Percentiles rank a stretch among this genome's conserved stretches.
Evolutionary conservation across 1,140 invertebrate genomes (phyloP).

Genomic region (Maniola jurtina): DNA sequence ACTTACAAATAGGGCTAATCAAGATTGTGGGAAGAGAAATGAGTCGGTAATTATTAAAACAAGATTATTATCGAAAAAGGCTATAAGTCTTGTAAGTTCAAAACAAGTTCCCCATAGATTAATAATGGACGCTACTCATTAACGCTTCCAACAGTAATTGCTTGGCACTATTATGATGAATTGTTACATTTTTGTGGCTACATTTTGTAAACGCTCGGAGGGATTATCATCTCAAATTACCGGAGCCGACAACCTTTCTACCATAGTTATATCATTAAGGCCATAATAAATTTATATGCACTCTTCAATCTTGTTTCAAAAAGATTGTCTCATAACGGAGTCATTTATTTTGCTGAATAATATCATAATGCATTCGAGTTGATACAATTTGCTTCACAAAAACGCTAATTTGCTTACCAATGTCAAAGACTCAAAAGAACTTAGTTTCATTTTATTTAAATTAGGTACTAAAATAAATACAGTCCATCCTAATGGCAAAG

Average conservation of each 20-base stretch:
- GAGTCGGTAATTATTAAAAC: slow-evolving; percentile 73
- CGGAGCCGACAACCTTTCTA: slow-evolving; percentile 24
- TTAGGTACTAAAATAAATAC: slow-evolving; percentile 71
- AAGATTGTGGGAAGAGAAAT: slow-evolving; percentile 73
- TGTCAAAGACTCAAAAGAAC: slow-evolving; percentile 63
- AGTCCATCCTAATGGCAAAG: slow-evolving; percentile 48
- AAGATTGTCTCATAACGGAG: slow-evolving; percentile 36
- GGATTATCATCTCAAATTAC: slow-evolving; percentile 46
- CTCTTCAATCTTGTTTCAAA: slow-evolving; percentile 34
- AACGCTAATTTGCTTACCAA: slow-evolving; percentile 68
- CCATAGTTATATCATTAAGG: slow-evolving; percentile 39
- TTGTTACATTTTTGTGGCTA: slow-evolving; percentile 52
- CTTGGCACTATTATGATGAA: slow-evolving; percentile 75
- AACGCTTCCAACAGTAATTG: slow-evolving; percentile 73
- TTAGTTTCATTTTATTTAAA: slow-evolving; percentile 72
- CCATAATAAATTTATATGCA: slow-evolving; percentile 37
- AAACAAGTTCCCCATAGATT: slow-evolving; percentile 68
- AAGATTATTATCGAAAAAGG: slow-evolving; percentile 72
- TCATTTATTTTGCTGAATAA: slow-evolving; percentile 30
- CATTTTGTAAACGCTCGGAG: slow-evolving; percentile 56
- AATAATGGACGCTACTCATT: slow-evolving; percentile 69
- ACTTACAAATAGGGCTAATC: slow-evolving; percentile 66
- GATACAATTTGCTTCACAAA: slow-evolving; percentile 48
- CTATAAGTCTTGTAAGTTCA: slow-evolving; percentile 61
- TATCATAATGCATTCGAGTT: slow-evolving; percentile 45